Conservation (phyloP, 2,113 vertebrate genomes). For the Leptobrachium ailaonicum region DNA sequence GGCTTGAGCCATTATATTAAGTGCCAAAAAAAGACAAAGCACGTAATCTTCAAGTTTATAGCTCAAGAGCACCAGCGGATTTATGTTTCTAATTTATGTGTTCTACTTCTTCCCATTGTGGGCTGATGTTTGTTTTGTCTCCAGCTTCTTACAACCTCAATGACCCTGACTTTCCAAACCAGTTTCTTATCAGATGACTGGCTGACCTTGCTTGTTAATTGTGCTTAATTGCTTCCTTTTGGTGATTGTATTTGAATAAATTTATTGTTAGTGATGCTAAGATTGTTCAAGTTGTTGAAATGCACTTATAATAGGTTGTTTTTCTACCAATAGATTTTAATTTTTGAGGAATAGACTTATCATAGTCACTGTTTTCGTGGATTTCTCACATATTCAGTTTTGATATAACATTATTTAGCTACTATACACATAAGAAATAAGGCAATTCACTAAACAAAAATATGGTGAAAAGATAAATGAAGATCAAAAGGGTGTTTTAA, state of each 20-base stretch:
- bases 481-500: no score
- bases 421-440: no score
- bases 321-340: neutral
- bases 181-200: conserved; percentile 79
- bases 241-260: conserved; percentile 59
- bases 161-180: conserved; percentile 69
- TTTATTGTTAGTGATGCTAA: conserved; percentile 26
- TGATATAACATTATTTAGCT: no score
- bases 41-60: conserved; percentile 14
- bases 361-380: no score
- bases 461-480: no score
- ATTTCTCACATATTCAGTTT: no score
- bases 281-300: conserved; percentile 30
- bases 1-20: conserved; percentile 9
- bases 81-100: conserved; percentile 41
- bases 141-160: conserved; percentile 59
- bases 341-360: no score
- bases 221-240: conserved; percentile 82
- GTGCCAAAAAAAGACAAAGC: conserved; percentile 3
- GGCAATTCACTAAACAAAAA: no score
- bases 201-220: conserved; percentile 83
- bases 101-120: conserved; percentile 52
- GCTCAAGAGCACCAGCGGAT: conserved; percentile 23
- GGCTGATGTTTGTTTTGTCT: conserved; percentile 55
- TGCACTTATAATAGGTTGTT: neutral